phyloP scores from a whole-genome alignment of 2,888 invertebrate species.

The Nematopogon swammerdamellus region DNA sequence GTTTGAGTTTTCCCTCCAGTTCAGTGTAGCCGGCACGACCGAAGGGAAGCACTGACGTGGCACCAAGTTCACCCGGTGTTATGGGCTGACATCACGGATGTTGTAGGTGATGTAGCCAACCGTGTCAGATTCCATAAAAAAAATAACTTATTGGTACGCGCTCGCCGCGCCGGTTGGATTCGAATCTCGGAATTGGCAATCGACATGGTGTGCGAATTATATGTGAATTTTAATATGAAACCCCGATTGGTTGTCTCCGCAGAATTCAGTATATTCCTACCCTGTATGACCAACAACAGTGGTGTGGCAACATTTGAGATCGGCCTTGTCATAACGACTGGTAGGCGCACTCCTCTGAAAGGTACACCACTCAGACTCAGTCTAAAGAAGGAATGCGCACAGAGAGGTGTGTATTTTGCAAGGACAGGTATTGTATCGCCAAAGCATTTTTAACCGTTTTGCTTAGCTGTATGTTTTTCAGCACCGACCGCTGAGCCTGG shows the following conservation, averaged over 20 bases:
- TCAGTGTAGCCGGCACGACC: too few relatives aligned
- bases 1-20: too few relatives aligned
- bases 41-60: too few relatives aligned
- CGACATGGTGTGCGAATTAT: too few relatives aligned
- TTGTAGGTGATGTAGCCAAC: too few relatives aligned
- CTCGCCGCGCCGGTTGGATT: too few relatives aligned
- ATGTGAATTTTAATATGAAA: too few relatives aligned
- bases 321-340: conserved; percentile 78
- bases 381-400: conserved; percentile 90
- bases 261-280: conserved; percentile 87
- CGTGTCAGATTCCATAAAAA: too few relatives aligned
- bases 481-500: not conserved
- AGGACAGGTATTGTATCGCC: conserved; percentile 60
- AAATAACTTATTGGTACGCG: too few relatives aligned
- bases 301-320: conserved; percentile 86
- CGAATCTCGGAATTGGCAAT: too few relatives aligned
- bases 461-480: conserved; percentile 10
- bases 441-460: conserved; percentile 57
- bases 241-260: conserved; percentile 14
- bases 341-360: conserved; percentile 74
- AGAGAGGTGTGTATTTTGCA: conserved; percentile 80
- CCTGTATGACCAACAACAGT: conserved; percentile 84
- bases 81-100: too few relatives aligned
- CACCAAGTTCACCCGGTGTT: too few relatives aligned
- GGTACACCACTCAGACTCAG: conserved; percentile 85